Conservation (phyloP, 2,888 invertebrate genomes). For the Ophioninae sp. region DNA sequence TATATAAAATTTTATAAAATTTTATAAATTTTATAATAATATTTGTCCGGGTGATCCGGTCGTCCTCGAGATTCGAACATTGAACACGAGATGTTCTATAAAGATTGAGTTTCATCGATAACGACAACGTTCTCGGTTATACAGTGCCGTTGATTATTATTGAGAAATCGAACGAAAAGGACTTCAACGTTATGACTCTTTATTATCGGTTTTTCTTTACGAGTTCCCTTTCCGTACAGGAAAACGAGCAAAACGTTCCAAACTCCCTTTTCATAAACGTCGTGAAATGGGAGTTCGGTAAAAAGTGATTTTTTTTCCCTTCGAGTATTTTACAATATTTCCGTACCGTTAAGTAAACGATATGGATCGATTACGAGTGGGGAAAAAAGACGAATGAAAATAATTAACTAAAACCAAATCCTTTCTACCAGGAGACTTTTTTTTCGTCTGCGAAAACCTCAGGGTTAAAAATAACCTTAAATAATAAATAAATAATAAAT, state of each 20-base stretch:
- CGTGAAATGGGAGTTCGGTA: background rate
- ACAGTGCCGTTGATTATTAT: conserved; percentile 46
- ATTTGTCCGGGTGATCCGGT: conserved; percentile 15
- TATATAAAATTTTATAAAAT: too few species aligned
- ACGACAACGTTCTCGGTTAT: conserved; percentile 37
- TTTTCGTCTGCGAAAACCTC: too few species aligned
- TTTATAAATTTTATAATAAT: too few species aligned
- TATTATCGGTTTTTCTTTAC: background rate
- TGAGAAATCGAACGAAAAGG: conserved; percentile 33
- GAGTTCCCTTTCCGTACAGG: background rate
- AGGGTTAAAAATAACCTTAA: too few species aligned
- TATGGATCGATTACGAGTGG: background rate
- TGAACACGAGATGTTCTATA: conserved; percentile 32
- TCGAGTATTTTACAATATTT: background rate
- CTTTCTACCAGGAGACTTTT: background rate
- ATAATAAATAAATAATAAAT: too few species aligned
- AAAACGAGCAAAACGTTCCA: background rate
- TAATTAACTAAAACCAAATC: background rate
- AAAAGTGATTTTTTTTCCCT: background rate
- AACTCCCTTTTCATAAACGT: background rate
- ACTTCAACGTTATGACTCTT: conserved; percentile 21
- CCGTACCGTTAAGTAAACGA: background rate
- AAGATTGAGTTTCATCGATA: conserved; percentile 46
- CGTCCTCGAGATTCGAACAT: conserved; percentile 24
- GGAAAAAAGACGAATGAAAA: background rate